phyloP scores from a whole-genome alignment of 2,797 vertebrate species.

The Sternarchorhynchus goeldii region DNA sequence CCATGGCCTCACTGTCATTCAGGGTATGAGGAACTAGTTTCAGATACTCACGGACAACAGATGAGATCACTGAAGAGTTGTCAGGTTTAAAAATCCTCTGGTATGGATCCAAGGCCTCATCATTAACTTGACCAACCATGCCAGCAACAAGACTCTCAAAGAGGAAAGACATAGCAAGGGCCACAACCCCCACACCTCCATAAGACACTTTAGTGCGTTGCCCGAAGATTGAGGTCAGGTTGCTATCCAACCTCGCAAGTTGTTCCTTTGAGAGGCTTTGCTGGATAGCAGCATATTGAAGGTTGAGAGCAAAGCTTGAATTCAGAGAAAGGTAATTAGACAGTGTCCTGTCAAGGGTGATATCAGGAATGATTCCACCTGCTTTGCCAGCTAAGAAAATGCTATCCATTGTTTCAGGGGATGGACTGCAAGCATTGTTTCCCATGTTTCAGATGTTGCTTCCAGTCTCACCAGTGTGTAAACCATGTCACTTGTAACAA shows the following conservation, averaged over 20 bases:
- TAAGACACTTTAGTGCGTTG: conserved; percentile 40
- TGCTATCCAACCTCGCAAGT: conserved; percentile 40
- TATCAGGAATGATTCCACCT: conserved; percentile 57
- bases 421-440: conserved; percentile 57
- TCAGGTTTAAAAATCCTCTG: conserved; percentile 54
- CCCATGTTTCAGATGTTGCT: conserved; percentile 51
- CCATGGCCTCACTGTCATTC: conserved; percentile 50
- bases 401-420: conserved; percentile 49
- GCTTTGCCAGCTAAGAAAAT: conserved; percentile 51
- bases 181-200: conserved; percentile 60
- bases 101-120: conserved; percentile 34
- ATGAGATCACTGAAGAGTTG: conserved; percentile 52
- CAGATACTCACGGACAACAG: conserved; percentile 55
- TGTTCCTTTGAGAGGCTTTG: conserved; percentile 48
- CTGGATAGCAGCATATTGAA: conserved; percentile 51
- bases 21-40: conserved; percentile 44
- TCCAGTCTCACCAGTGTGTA: neutral
- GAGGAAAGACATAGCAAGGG: conserved; percentile 59
- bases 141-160: conserved; percentile 50
- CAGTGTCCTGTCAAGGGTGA: conserved; percentile 53
- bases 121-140: neutral
- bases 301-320: conserved; percentile 50
- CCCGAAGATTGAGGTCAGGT: conserved; percentile 57
- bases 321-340: conserved; percentile 59
- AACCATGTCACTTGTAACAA: conserved; percentile 11